Evolutionary conservation across 1,140 invertebrate genomes (phyloP).

Genomic region (Heliconius himera): DNA sequence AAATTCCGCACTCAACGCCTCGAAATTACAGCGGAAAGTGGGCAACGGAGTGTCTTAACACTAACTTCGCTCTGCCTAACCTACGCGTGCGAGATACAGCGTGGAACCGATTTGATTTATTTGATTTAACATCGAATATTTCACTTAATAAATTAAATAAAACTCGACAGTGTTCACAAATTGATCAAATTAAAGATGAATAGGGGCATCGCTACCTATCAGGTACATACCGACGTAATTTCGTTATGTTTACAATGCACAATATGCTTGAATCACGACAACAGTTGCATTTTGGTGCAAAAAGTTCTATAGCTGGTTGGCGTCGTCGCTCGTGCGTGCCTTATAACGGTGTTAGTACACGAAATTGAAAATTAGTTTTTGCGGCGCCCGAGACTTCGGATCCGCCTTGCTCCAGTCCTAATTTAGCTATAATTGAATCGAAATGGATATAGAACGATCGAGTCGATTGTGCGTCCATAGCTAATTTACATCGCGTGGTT

Average conservation of each 20-base stretch:
- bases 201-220: conserved; percentile 52
- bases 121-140: neutral
- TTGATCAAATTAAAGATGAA: conserved; percentile 65
- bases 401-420: conserved; percentile 61
- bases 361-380: conserved; percentile 75
- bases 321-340: conserved; percentile 65
- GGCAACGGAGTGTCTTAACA: too few relatives aligned
- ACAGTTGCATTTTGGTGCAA: conserved; percentile 71
- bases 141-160: conserved; percentile 42
- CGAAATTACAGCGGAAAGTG: too few relatives aligned
- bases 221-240: conserved; percentile 64
- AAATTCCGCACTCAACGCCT: too few relatives aligned
- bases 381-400: conserved; percentile 50
- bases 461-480: conserved; percentile 31
- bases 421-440: conserved; percentile 70
- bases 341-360: conserved; percentile 71
- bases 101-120: too few relatives aligned
- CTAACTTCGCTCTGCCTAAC: too few relatives aligned
- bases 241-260: conserved; percentile 73
- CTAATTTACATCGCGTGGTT: conserved; percentile 39
- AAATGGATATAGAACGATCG: conserved; percentile 51
- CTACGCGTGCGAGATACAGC: too few relatives aligned
- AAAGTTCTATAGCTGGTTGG: conserved; percentile 54
- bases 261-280: conserved; percentile 67
- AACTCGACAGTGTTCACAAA: conserved; percentile 46